Conservation (phyloP, 1,140 invertebrate species). For the Laodelphax striatellus region DNA sequence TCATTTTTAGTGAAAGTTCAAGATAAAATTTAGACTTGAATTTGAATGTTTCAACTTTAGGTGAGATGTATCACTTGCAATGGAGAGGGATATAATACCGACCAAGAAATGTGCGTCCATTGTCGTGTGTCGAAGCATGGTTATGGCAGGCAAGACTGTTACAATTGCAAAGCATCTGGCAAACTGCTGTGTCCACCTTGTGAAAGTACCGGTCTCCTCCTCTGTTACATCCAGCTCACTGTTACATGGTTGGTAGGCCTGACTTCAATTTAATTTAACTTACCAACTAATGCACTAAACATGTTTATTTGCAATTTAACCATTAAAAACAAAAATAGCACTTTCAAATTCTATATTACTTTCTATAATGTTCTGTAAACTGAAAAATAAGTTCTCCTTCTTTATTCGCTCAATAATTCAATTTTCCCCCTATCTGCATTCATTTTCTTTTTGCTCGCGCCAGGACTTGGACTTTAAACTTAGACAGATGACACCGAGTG, state of each 20-base stretch:
- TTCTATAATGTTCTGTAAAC: no score
- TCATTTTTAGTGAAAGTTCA: neutral
- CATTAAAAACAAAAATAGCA: no score
- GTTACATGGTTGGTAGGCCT: slow-evolving; percentile 44
- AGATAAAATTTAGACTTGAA: neutral
- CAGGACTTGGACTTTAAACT: no score
- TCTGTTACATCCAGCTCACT: slow-evolving; percentile 38
- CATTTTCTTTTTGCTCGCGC: no score
- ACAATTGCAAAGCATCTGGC: slow-evolving; percentile 36
- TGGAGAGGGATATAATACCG: slow-evolving; percentile 33
- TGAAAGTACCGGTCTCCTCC: slow-evolving; percentile 36
- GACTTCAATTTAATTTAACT: no score
- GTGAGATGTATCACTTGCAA: slow-evolving; percentile 33
- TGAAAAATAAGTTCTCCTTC: no score
- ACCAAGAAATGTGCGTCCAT: slow-evolving; percentile 35
- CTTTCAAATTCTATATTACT: no score
- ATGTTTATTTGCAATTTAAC: no score
- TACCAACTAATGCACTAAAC: no score
- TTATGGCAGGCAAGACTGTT: slow-evolving; percentile 34
- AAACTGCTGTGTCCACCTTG: slow-evolving; percentile 34
- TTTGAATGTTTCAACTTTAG: slow-evolving; percentile 18
- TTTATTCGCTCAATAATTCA: no score
- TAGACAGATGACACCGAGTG: no score
- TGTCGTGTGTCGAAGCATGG: slow-evolving; percentile 34
- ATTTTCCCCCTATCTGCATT: no score